Evolutionary conservation across 2,888 invertebrate species (phyloP).

Genomic region (Ectropis crepuscularia): DNA sequence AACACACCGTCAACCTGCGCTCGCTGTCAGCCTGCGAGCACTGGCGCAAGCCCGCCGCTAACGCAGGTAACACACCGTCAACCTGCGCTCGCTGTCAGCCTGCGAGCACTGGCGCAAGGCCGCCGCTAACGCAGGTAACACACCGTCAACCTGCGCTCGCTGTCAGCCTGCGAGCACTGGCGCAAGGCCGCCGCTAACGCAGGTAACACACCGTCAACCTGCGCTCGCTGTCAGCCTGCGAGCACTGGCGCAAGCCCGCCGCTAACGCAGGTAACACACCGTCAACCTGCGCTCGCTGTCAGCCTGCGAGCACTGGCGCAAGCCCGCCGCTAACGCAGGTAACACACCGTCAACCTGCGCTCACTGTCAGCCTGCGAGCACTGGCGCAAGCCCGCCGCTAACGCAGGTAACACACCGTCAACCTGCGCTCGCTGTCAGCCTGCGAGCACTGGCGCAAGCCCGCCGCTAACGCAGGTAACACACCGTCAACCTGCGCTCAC

Average conservation of each 20-base stretch:
- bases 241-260: slow-evolving; percentile 86
- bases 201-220: slow-evolving; percentile 98
- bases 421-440: slow-evolving; percentile 92
- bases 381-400: slow-evolving; percentile 86
- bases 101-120: slow-evolving; percentile 90
- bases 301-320: slow-evolving; percentile 92
- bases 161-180: slow-evolving; percentile 94
- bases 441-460: slow-evolving; percentile 90
- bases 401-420: too few species aligned
- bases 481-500: slow-evolving; percentile 98
- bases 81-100: slow-evolving; percentile 92
- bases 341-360: slow-evolving; percentile 96
- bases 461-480: too few species aligned
- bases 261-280: too few species aligned
- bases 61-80: too few species aligned
- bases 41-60: slow-evolving; percentile 86
- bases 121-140: too few species aligned
- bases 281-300: slow-evolving; percentile 95
- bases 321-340: too few species aligned
- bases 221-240: slow-evolving; percentile 93
- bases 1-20: slow-evolving; percentile 96
- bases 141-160: slow-evolving; percentile 96
- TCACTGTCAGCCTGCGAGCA: slow-evolving; percentile 93
- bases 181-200: slow-evolving; percentile 51
- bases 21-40: slow-evolving; percentile 93